These are phyloP conservation scores for Ypsolopha scabrella DNA, from an alignment of 2,888 invertebrate genomes.

Conservation along the genomic window DNA sequence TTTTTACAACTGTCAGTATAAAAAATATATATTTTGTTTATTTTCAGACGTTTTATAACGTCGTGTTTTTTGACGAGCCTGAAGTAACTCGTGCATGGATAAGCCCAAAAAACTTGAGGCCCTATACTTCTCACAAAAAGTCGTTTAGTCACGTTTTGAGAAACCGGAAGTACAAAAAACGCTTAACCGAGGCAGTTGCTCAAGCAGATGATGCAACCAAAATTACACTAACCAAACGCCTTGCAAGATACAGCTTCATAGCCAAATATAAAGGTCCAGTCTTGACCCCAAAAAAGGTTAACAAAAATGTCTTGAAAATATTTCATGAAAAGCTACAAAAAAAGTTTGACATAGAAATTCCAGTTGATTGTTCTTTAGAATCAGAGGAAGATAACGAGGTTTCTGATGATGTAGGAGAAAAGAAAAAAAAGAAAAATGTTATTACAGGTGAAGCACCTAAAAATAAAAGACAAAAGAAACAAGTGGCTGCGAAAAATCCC, in stretches of 20 bases:
- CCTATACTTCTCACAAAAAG: constrained; percentile 33
- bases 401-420: neutral
- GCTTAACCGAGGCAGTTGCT: constrained; percentile 36
- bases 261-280: constrained; percentile 48
- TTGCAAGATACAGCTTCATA: constrained; percentile 56
- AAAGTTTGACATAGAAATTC: constrained; percentile 36
- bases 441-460: constrained; percentile 11
- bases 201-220: constrained; percentile 51
- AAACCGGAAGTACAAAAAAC: constrained; percentile 25
- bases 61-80: constrained; percentile 60
- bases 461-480: too few relatives aligned
- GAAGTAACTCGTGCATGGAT: constrained; percentile 62
- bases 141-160: constrained; percentile 16
- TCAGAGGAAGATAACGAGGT: constrained; percentile 22
- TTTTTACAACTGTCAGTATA: too few relatives aligned
- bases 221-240: constrained; percentile 33
- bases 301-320: constrained; percentile 26
- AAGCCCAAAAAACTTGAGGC: constrained; percentile 33
- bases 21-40: neutral
- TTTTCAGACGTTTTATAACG: constrained; percentile 67
- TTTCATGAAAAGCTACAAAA: constrained; percentile 34
- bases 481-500: too few relatives aligned
- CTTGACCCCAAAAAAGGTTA: constrained; percentile 36
- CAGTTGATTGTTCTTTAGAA: constrained; percentile 24
- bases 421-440: constrained; percentile 17